Base-by-base conservation (phyloP, 2,888 invertebrate species). In the Rhamnusium bicolor region DNA sequence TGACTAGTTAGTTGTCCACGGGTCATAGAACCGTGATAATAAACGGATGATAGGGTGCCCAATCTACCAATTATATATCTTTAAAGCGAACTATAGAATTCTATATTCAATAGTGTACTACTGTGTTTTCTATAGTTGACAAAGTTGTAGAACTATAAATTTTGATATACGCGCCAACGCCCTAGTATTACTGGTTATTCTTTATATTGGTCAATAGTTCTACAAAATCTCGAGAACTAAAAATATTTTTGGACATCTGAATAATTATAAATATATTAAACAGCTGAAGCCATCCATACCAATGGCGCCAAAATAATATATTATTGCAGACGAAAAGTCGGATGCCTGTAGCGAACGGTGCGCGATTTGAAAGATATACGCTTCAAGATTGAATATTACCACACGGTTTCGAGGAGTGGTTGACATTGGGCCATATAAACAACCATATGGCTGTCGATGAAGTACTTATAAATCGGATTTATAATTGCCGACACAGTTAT, bases 361-460 rank as follows among this genome's bases (percentile, higher is more conserved):
- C 68, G 71, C 71, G 46, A 73, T 77, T 73, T 75, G 70, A 76
- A 76, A 77, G 76, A 71, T 77, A 75, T 67, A 60, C 69, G 73
- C 72, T 76, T 74, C 68, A 61, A 75, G 73, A 76, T 76, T 72
- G 72, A 66, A 69, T 75, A 74, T 79, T 81, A 72, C 77, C 73
- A 76, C 78, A 78, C 51, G 21, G 61, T 62, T 40, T 40, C 27
- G 61, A 79, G 79, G 77, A 79, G 81, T 78, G 81, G 81, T 79
- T 79, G 80, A 80, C 82, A 82, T 82, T 82, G 81, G 78, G 69
- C 80, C 76, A 79, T 75, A 76, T 77, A 68, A 76, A 65, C 29
- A 58, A 75, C 78, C 79, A 78, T 80, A 78, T 80, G 80, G 77
- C 75, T 69, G 69, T 56, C 60, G 69, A 46, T 69, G 54, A 60